phyloP scores from a whole-genome alignment of 2,888 invertebrate genomes.

The Metacarcinus magister region DNA sequence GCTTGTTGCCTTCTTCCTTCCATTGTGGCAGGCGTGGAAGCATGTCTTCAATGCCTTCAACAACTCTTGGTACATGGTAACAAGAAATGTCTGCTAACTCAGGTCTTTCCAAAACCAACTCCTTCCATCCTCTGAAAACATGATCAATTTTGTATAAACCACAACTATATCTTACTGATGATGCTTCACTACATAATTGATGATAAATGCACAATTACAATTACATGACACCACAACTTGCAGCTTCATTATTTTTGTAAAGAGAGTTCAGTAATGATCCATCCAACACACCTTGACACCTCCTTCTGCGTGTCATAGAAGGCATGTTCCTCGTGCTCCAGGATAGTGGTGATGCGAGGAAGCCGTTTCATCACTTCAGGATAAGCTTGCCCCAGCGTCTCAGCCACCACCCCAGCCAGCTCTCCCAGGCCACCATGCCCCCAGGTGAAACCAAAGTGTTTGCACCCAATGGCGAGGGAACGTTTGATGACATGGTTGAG shows the following conservation, averaged over 20 bases:
- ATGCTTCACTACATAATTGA: not conserved
- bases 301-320: conserved; percentile 82
- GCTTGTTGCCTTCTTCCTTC: conserved; percentile 35
- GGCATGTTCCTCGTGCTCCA: conserved; percentile 82
- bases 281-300: conserved; percentile 82
- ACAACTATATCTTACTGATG: not conserved
- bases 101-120: conserved; percentile 66
- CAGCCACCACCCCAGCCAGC: conserved; percentile 89
- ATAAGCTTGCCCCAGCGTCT: conserved; percentile 89
- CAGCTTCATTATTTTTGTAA: not conserved
- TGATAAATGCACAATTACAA: too few species aligned
- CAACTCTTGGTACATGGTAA: conserved; percentile 60
- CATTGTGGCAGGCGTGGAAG: not conserved
- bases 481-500: conserved; percentile 89
- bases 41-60: conserved; percentile 72
- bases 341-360: conserved; percentile 76
- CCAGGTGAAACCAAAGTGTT: conserved; percentile 85
- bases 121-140: conserved; percentile 81
- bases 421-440: conserved; percentile 87
- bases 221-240: too few species aligned
- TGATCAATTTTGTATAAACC: not conserved
- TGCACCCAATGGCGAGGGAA: conserved; percentile 87
- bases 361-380: conserved; percentile 89
- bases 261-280: not conserved
- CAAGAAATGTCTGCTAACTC: conserved; percentile 67